These are phyloP conservation scores for Stenichneumon culpator DNA, from an alignment of 2,888 invertebrate genomes.

Conservation along the genomic window DNA sequence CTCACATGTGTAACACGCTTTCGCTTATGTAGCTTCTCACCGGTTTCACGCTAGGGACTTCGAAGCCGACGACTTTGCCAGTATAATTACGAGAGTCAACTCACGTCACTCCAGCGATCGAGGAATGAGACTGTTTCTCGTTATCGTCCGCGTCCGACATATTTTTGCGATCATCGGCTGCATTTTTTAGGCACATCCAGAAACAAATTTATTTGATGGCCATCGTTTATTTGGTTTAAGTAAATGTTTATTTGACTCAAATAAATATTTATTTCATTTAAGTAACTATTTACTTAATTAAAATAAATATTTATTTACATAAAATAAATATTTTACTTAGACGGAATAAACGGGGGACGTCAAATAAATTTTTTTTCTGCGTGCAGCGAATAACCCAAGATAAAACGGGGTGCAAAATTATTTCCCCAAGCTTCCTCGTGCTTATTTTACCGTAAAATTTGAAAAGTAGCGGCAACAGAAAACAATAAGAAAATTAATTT, in stretches of 20 bases:
- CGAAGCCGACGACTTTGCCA: slow-evolving; percentile 48
- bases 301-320: too few species aligned
- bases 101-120: slow-evolving; percentile 11
- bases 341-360: too few species aligned
- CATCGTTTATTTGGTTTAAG: too few species aligned
- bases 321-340: too few species aligned
- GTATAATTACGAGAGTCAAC: slow-evolving; percentile 62
- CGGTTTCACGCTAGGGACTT: slow-evolving; percentile 46
- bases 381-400: too few species aligned
- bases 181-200: too few species aligned
- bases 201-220: too few species aligned
- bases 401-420: too few species aligned
- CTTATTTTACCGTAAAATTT: background rate
- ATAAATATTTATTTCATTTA: too few species aligned
- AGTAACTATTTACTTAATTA: too few species aligned
- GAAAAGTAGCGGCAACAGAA: background rate
- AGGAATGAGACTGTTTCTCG: background rate
- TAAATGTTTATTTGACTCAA: too few species aligned
- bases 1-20: slow-evolving; percentile 27
- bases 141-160: slow-evolving; percentile 37
- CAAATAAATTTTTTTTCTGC: too few species aligned
- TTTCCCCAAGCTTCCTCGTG: background rate
- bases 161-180: slow-evolving; percentile 49
- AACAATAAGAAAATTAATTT: slow-evolving; percentile 28
- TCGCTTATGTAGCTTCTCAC: background rate